phyloP scores from a whole-genome alignment of 2,113 vertebrate species.

The Tenebrosternarchus preto region DNA sequence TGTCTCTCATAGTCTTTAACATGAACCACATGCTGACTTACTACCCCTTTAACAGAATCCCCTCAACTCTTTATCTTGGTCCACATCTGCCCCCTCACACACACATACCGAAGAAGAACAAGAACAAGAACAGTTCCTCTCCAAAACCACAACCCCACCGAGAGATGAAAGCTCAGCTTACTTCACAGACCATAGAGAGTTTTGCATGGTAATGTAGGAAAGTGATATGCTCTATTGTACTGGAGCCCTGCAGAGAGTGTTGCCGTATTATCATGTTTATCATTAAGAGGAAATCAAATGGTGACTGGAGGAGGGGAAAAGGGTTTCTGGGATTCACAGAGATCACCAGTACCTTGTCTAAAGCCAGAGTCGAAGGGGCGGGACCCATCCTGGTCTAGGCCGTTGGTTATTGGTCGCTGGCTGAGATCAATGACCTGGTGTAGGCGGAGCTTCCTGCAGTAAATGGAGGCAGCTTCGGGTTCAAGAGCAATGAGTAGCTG shows the following conservation, averaged over 20 bases:
- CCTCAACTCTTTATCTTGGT: constrained; percentile 46
- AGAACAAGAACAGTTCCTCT: constrained; percentile 34
- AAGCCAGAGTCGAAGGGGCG: constrained; percentile 86
- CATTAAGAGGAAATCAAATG: constrained; percentile 5
- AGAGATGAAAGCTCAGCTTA: constrained; percentile 52
- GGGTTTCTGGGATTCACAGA: background rate
- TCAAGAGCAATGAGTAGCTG: constrained; percentile 93
- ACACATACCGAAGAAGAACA: constrained; percentile 23
- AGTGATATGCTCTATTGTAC: constrained; percentile 23
- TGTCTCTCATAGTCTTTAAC: constrained; percentile 42
- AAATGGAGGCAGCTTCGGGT: constrained; percentile 92
- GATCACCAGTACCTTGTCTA: constrained; percentile 79
- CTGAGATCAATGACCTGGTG: constrained; percentile 92
- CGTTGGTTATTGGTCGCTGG: constrained; percentile 69
- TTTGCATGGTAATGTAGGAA: constrained; percentile 61
- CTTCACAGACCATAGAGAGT: constrained; percentile 62
- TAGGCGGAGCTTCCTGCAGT: constrained; percentile 91
- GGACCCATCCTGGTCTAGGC: constrained; percentile 71
- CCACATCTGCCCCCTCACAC: constrained; percentile 41
- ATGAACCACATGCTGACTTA: constrained; percentile 48
- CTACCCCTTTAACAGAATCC: constrained; percentile 25
- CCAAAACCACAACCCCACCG: constrained; percentile 46
- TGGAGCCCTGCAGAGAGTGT: constrained; percentile 19
- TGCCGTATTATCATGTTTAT: constrained; percentile 29
- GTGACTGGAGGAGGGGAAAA: background rate